Conservation (phyloP, 2,797 vertebrate genomes). For the Manis pentadactyla region DNA sequence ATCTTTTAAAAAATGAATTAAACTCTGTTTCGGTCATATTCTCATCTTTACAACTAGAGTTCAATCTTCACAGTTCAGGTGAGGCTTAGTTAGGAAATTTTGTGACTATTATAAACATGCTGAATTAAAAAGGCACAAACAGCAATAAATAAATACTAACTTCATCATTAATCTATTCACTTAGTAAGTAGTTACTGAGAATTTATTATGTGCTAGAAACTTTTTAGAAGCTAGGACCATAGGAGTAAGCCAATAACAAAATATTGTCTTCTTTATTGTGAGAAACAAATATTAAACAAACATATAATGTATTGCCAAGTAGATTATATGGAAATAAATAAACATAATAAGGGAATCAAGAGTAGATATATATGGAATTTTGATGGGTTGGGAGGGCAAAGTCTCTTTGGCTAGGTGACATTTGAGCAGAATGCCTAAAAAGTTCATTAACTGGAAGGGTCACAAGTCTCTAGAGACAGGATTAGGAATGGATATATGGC, state of each 20-base stretch:
- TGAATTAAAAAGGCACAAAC: background rate
- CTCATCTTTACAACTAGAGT: background rate
- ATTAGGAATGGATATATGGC: background rate
- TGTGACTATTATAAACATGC: background rate
- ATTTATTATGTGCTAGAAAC: background rate
- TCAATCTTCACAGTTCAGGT: background rate
- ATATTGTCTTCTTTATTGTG: background rate
- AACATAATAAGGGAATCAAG: background rate
- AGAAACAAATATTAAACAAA: background rate
- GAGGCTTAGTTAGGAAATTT: background rate
- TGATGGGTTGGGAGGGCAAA: background rate
- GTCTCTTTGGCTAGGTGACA: background rate
- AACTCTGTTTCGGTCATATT: background rate
- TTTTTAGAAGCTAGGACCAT: background rate
- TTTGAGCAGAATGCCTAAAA: background rate
- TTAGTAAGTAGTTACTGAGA: background rate
- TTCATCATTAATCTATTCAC: background rate
- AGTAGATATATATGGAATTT: background rate
- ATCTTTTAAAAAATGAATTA: background rate
- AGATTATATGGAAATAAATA: background rate
- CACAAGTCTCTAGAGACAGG: background rate
- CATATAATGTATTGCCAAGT: background rate
- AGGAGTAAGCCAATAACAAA: background rate
- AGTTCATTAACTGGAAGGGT: background rate
- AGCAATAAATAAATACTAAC: background rate